Evolutionary conservation across 2,888 invertebrate species (phyloP).

Genomic region (Uloborus plumipes): DNA sequence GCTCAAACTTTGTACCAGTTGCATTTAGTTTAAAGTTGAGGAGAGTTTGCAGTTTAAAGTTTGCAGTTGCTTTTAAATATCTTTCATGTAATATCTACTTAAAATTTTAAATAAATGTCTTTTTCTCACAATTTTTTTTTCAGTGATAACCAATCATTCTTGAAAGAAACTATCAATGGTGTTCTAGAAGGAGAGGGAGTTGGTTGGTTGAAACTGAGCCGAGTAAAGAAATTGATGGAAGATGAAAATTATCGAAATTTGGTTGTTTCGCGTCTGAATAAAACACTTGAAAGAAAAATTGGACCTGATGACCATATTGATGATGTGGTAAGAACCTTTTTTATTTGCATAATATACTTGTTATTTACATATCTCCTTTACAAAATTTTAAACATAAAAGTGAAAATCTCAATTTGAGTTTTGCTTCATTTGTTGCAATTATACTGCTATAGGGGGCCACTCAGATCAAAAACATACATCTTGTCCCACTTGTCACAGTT

Average conservation of each 20-base stretch:
- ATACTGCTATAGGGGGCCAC: too few species aligned
- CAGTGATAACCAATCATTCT: slow-evolving; percentile 90
- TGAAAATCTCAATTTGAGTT: background rate
- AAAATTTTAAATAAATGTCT: too few species aligned
- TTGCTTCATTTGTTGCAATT: background rate
- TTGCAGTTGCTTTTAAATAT: too few species aligned
- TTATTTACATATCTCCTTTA: background rate
- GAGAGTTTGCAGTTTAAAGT: too few species aligned
- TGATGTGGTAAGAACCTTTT: slow-evolving; percentile 85
- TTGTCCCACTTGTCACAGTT: too few species aligned
- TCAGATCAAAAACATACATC: too few species aligned
- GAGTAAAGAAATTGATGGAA: slow-evolving; percentile 96
- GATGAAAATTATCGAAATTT: slow-evolving; percentile 98
- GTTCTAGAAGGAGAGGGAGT: slow-evolving; percentile 94
- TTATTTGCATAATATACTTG: background rate
- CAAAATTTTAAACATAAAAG: background rate
- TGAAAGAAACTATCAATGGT: slow-evolving; percentile 89
- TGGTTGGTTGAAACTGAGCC: slow-evolving; percentile 94
- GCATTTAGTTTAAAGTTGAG: too few species aligned
- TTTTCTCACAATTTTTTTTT: background rate
- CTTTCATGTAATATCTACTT: too few species aligned
- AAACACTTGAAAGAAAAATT: slow-evolving; percentile 91
- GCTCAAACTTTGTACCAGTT: too few species aligned
- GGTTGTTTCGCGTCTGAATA: slow-evolving; percentile 93
- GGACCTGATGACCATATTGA: slow-evolving; percentile 97